Base-by-base conservation (phyloP, 2,797 vertebrate species). In the Euthynnus affinis region DNA sequence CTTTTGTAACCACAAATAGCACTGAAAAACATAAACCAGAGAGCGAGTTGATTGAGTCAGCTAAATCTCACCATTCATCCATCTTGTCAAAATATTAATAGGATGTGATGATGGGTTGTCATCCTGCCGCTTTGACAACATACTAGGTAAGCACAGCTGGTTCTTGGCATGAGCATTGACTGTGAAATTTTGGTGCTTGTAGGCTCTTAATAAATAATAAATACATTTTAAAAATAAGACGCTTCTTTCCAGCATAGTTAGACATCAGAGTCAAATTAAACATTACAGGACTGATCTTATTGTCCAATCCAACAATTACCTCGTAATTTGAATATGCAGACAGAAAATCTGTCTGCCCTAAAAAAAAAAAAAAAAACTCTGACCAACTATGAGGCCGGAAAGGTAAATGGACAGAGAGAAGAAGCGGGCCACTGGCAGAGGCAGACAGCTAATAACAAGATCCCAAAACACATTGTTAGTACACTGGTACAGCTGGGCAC, bases 1-100 rank as follows among this genome's bases (percentile, higher is more conserved):
- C 18, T 18, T 66, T 52, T 57, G 12, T 44, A 56, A 29, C 34
- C 32, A 78, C 29, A 44, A 63, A 49, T 17, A 62, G 22, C 59
- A 60, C 1, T 46, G 27, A 25, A 40, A 55, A 52, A 59, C 8
- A 69, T 1, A 68, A 79, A 76, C 10, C 60, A 46, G 27, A 74
- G 46, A 34, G 40, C 0, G 12, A 73, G 64, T 74, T 71, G 59
- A 71, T 25, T n/a, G 66, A 79, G 72, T 70, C 76, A 46, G 76
- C 40, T 29, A 52, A 83, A 71, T 83, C 66, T 79, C 55, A 59
- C 55, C 74, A 67, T 76, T 82, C 73, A 87, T 80, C 69, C 71
- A 80, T 75, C 81, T 86, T 82, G 61, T 87, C 76, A 84, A 74
- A 83, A 76, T 66, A 64, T 76, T 85, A 84, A 84, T 65, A 74